Evolutionary conservation across 92 coral and sea anemone species (phyloP), one percentile per base, ranked within the genome.

Genomic region (Porites divaricata): DNA sequence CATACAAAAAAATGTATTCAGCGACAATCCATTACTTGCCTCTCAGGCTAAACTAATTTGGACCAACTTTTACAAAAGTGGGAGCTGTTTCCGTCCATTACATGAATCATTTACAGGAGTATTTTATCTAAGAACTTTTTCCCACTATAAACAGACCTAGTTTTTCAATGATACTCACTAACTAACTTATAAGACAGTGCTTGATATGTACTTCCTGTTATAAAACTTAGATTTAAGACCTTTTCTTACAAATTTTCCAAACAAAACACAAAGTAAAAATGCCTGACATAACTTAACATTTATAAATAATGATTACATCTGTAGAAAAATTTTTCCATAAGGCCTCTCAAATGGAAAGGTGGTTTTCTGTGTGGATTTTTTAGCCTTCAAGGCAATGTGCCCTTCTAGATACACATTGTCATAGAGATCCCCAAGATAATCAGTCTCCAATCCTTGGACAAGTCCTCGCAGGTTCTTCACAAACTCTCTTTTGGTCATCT

Each of bases 401-500:
- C 99, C 99, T 68, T 87, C 89, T 0, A 91, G 91, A 79, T 95
- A 95, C 59, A 97, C 92, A 70, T 97, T 89, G 56, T 97, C 99
- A 35, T 97, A 97, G 61, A 97, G 89, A 81, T 97, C 99, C 0
- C 99, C 99, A 56, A 97, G 92, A 74, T 77, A 97, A 72, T 97
- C 99, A 13, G 89, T 93, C 26, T 95, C 81, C 24, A 95, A 89
- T 35, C 95, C 98, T 20, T 93, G 93, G 8, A 92, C 95, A 20
- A 97, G 92, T 10, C 99, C 99, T 22, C 99, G 97, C 73, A 97
- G 89, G 80, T 97, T 97, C 74, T 97, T 97, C 67, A 97, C 86
- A 82, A 97, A 97, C 89, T 97, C 99, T 45, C 99, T 93, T 78
- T 97, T 97, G 53, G 97, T 78, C 99, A 97, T 97, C 87, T 97